Evolutionary conservation across 2,888 invertebrate genomes (phyloP).

Genomic region (Malacosoma neustria): DNA sequence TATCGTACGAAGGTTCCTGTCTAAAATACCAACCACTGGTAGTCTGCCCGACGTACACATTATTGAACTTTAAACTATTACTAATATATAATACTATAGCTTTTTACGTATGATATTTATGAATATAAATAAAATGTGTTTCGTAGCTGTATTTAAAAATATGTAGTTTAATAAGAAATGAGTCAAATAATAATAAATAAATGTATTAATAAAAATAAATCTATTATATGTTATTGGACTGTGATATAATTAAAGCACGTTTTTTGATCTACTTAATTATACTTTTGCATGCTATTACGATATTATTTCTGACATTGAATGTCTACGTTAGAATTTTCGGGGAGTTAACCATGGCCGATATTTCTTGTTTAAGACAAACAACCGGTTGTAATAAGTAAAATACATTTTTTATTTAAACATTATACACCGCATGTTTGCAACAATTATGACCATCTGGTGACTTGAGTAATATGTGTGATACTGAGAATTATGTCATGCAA

Average conservation of each 20-base stretch:
- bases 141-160: too few relatives aligned
- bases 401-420: background rate
- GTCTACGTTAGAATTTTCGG: constrained; percentile 3
- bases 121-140: too few relatives aligned
- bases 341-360: constrained; percentile 6
- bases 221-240: background rate
- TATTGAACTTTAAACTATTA: too few relatives aligned
- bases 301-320: constrained; percentile 13
- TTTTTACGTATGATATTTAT: too few relatives aligned
- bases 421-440: background rate
- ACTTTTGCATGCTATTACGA: constrained; percentile 8
- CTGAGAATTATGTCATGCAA: too few relatives aligned
- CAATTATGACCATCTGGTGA: background rate
- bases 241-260: background rate
- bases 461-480: background rate
- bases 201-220: too few relatives aligned
- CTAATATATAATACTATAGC: too few relatives aligned
- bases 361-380: background rate
- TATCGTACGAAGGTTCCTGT: too few relatives aligned
- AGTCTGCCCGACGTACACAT: too few relatives aligned
- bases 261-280: constrained; percentile 6
- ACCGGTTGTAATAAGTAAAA: background rate
- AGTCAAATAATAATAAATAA: too few relatives aligned
- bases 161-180: too few relatives aligned
- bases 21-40: too few relatives aligned